Conservation (phyloP, 2,888 invertebrate genomes). For the Syrphus vitripennis region DNA sequence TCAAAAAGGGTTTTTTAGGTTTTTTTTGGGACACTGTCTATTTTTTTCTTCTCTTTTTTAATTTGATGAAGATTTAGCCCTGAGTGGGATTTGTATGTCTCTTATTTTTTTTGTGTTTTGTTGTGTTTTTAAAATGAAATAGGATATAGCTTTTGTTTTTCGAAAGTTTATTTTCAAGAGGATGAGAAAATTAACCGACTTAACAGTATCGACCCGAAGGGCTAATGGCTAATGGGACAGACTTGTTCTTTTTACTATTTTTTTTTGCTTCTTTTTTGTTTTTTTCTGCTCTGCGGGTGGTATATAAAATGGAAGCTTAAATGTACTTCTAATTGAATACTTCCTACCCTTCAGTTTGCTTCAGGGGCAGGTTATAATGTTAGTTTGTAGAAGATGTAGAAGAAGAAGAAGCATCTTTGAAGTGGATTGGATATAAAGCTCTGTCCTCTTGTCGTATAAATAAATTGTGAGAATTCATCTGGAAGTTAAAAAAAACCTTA, state of each 20-base stretch:
- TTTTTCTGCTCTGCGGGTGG: background rate
- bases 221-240: constrained; percentile 26
- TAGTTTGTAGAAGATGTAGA: background rate
- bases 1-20: background rate
- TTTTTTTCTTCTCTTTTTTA: constrained; percentile 64
- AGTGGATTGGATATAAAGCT: background rate
- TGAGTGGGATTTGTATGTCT: constrained; percentile 42
- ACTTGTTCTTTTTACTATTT: constrained; percentile 1
- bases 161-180: constrained; percentile 27
- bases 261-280: background rate
- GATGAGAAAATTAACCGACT: constrained; percentile 47
- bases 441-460: background rate
- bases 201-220: constrained; percentile 42
- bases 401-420: background rate
- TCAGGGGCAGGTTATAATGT: background rate
- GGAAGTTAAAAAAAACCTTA: background rate
- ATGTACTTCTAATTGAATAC: constrained; percentile 34
- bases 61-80: constrained; percentile 26
- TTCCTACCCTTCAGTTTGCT: background rate
- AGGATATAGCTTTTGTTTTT: constrained; percentile 52
- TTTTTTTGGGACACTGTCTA: constrained; percentile 58
- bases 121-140: constrained; percentile 47
- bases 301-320: constrained; percentile 14
- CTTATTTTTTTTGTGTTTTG: background rate
- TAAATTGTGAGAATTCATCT: background rate